These are phyloP conservation scores for Toxostoma redivivum DNA, from an alignment of 2,113 vertebrate genomes.

Conservation along the genomic window DNA sequence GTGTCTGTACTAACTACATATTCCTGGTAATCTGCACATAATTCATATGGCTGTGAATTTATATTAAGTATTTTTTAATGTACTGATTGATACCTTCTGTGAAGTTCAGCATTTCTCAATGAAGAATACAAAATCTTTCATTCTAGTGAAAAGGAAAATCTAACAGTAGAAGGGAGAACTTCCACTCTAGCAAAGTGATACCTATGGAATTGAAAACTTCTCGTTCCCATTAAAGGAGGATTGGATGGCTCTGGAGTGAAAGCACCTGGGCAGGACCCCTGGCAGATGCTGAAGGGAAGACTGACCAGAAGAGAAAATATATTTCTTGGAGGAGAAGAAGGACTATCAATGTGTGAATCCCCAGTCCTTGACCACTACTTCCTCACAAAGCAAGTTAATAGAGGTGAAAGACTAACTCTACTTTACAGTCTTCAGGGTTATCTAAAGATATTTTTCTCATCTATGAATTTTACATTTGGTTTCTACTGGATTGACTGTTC, in stretches of 20 bases:
- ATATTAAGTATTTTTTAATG: not conserved
- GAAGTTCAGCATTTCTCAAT: not conserved
- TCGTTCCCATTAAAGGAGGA: not conserved
- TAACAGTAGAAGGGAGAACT: not conserved
- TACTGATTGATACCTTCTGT: not conserved
- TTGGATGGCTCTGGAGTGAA: not conserved
- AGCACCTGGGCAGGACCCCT: rapidly evolving
- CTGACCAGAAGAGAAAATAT: not conserved
- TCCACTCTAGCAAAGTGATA: not conserved
- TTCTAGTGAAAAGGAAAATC: not conserved
- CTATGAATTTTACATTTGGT: not conserved
- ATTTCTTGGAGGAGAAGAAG: not conserved
- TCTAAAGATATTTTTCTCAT: not conserved
- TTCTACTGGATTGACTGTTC: not conserved
- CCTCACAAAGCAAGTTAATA: not conserved
- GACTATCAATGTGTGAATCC: not conserved
- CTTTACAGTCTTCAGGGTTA: not conserved
- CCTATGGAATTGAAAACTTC: not conserved
- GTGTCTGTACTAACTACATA: not conserved
- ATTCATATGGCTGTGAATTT: not conserved
- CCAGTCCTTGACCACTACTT: not conserved
- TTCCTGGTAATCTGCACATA: not conserved
- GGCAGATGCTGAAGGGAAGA: not conserved
- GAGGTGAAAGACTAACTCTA: not conserved
- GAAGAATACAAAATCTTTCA: not conserved